A percentile compares a stretch with the other conserved stretches of the same genome.
Evolutionary conservation across 1,140 invertebrate species (phyloP).

Genomic region (Caenorhabditis inopinata): DNA sequence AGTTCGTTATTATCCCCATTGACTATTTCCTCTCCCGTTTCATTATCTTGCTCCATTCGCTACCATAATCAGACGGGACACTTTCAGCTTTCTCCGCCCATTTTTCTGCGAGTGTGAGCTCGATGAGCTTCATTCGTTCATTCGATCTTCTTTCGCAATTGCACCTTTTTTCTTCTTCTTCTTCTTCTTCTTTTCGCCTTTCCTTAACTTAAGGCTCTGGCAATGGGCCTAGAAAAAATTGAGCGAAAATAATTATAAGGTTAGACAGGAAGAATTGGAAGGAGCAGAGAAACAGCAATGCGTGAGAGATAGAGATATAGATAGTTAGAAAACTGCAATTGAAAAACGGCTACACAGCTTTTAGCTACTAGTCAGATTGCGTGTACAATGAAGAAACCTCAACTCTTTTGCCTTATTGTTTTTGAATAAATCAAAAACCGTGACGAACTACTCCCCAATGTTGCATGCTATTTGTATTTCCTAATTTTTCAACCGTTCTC

Average conservation of each 20-base stretch:
- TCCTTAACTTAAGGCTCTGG: no score
- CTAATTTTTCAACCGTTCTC: background rate
- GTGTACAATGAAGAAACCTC: background rate
- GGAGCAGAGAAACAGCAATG: no score
- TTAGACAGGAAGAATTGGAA: no score
- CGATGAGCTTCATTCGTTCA: background rate
- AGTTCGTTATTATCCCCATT: no score
- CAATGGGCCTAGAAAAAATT: no score
- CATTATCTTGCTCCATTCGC: no score
- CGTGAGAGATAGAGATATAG: no score
- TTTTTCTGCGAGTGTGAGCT: background rate
- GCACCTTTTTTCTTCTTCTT: background rate
- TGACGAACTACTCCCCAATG: background rate
- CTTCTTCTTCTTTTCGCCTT: no score
- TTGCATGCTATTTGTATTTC: background rate
- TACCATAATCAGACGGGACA: background rate
- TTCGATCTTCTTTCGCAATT: no score
- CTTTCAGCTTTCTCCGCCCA: background rate
- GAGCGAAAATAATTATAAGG: no score
- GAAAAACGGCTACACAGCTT: background rate
- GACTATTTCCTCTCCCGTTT: no score
- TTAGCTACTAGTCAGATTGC: background rate
- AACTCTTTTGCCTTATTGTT: constrained; percentile 18
- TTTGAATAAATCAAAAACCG: background rate
- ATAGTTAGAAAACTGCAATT: no score